Conservation (phyloP, 2,797 vertebrate species). For the Hafferia zeledoni region DNA sequence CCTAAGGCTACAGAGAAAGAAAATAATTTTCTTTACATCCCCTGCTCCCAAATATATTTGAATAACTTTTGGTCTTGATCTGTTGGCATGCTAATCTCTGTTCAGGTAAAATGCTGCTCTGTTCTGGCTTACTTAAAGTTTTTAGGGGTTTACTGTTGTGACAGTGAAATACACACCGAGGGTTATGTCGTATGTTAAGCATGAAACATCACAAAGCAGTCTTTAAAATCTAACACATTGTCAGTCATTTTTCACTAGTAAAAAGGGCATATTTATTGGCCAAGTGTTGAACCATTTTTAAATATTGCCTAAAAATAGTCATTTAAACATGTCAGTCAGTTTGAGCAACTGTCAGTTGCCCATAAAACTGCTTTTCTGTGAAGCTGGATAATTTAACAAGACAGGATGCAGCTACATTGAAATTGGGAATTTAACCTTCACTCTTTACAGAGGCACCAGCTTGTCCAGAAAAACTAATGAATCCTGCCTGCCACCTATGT, state of each 20-base stretch:
- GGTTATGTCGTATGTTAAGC: neutral
- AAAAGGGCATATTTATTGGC: neutral
- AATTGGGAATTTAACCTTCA: neutral
- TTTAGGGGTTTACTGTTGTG: neutral
- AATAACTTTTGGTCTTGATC: neutral
- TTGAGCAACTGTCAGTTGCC: neutral
- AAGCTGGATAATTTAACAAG: neutral
- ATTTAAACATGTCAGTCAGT: neutral
- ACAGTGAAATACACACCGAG: neutral
- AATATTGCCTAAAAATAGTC: neutral
- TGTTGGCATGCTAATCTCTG: neutral
- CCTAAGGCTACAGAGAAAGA: neutral
- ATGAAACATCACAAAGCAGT: neutral
- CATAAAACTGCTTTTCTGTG: neutral
- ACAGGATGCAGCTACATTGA: neutral
- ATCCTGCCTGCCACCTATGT: neutral
- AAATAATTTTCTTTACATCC: neutral
- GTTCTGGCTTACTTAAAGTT: neutral
- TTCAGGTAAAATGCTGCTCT: neutral
- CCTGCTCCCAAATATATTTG: neutral
- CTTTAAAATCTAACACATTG: neutral
- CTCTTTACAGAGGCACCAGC: neutral
- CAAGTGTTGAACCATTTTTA: neutral
- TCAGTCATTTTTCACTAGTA: neutral
- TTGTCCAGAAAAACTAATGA: neutral